A percentile compares a stretch with the other conserved stretches of the same genome.
Conservation (phyloP, 2,113 vertebrate species). For the Amphiprion percula region DNA sequence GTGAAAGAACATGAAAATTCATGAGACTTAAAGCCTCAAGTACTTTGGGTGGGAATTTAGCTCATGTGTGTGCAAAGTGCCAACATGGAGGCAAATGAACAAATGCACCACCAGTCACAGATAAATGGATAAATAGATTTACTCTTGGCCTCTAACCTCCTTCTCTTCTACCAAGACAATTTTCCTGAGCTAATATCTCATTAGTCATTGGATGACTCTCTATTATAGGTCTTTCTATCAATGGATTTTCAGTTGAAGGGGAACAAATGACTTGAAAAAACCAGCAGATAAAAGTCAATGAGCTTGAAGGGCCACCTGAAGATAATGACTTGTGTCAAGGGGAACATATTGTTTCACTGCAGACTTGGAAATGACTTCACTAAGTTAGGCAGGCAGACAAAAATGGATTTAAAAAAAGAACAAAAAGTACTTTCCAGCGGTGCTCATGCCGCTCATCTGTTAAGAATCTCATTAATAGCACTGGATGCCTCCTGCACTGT, state of each 20-base stretch:
- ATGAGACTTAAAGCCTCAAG: no score
- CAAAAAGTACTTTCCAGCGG: slow-evolving; percentile 14
- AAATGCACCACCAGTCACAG: background rate
- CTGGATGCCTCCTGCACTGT: slow-evolving; percentile 18
- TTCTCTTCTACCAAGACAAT: slow-evolving; percentile 20
- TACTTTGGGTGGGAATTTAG: no score
- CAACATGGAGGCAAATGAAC: background rate
- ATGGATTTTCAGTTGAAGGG: slow-evolving; percentile 40
- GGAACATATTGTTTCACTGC: slow-evolving; percentile 56
- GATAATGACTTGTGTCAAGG: slow-evolving; percentile 61
- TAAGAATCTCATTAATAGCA: slow-evolving; percentile 38
- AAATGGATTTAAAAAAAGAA: slow-evolving; percentile 28
- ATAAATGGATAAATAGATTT: background rate
- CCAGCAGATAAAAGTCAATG: slow-evolving; percentile 59
- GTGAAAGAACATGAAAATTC: no score
- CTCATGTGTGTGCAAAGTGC: background rate
- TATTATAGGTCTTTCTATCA: slow-evolving; percentile 32
- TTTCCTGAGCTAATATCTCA: slow-evolving; percentile 37
- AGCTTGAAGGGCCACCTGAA: slow-evolving; percentile 62
- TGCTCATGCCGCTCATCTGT: slow-evolving; percentile 31
- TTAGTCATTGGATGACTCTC: slow-evolving; percentile 27
- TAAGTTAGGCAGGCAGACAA: slow-evolving; percentile 8
- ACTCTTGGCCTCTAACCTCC: background rate
- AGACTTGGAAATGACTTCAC: slow-evolving; percentile 15
- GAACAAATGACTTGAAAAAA: slow-evolving; percentile 59